Percentiles rank a stretch among this genome's conserved stretches.
These are phyloP conservation scores for Acrossocheilus fasciatus DNA, from an alignment of 2,797 vertebrate genomes.

Conservation along the genomic window DNA sequence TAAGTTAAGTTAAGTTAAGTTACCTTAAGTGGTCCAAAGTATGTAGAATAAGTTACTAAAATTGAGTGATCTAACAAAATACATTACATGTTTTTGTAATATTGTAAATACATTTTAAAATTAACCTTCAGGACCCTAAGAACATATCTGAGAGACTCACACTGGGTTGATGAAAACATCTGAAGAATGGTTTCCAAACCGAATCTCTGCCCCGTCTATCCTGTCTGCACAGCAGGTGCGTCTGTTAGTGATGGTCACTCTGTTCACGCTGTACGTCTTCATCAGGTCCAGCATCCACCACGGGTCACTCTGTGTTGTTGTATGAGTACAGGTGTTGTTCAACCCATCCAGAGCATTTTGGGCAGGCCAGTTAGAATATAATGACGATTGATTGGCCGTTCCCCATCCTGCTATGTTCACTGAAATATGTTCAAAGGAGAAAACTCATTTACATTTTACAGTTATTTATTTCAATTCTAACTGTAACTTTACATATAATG, in stretches of 20 bases:
- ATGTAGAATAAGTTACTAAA: too few species aligned
- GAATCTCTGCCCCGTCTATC: slow-evolving; percentile 11
- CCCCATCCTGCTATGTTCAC: background rate
- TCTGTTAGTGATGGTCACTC: slow-evolving; percentile 31
- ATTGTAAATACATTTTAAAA: too few species aligned
- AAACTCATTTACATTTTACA: too few species aligned
- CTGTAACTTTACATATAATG: background rate
- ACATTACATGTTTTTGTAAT: too few species aligned
- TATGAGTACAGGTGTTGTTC: background rate
- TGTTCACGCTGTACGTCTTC: slow-evolving; percentile 5
- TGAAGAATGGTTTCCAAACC: background rate
- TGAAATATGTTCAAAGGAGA: background rate
- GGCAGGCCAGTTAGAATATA: accelerated
- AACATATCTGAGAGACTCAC: background rate
- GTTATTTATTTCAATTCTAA: background rate
- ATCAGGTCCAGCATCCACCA: slow-evolving; percentile 23
- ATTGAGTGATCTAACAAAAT: too few species aligned
- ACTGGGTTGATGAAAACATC: background rate
- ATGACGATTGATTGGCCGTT: accelerated
- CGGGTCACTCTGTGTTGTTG: accelerated
- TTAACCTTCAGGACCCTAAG: too few species aligned
- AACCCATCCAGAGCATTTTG: background rate
- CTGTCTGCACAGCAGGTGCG: background rate
- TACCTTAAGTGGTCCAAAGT: too few species aligned
- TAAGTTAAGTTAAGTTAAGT: too few species aligned